These are phyloP conservation scores for Dolichallabes microphthalmus DNA, from an alignment of 2,113 vertebrate genomes.

Conservation along the genomic window DNA sequence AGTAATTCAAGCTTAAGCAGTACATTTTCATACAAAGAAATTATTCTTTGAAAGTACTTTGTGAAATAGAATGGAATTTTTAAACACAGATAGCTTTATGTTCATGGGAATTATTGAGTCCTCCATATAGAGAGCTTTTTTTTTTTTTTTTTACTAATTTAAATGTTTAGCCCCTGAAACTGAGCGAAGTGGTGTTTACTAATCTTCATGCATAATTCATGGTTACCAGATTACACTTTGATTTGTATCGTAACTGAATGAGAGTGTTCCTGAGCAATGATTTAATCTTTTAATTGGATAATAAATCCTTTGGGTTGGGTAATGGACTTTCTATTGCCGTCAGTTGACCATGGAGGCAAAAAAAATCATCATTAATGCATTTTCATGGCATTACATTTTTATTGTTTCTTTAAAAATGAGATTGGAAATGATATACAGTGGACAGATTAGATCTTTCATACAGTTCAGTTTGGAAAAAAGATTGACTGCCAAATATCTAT, in stretches of 20 bases:
- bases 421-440: not conserved
- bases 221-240: constrained; percentile 42
- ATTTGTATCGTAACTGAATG: constrained; percentile 50
- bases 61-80: constrained; percentile 24
- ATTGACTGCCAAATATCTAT: not conserved
- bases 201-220: constrained; percentile 49
- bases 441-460: not conserved
- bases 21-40: constrained; percentile 15
- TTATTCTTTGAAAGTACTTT: constrained; percentile 22
- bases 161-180: constrained; percentile 39
- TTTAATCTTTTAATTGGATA: constrained; percentile 57
- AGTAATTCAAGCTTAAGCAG: not conserved
- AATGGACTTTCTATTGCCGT: constrained; percentile 40
- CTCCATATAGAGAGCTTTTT: constrained; percentile 34
- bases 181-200: constrained; percentile 42
- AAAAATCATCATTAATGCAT: constrained; percentile 27
- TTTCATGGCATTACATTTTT: constrained; percentile 33
- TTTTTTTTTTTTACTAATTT: not conserved
- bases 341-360: constrained; percentile 42
- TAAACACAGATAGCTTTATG: constrained; percentile 11
- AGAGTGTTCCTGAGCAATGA: constrained; percentile 38
- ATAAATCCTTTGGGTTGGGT: constrained; percentile 50
- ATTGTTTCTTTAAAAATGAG: not conserved
- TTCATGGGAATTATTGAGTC: constrained; percentile 39
- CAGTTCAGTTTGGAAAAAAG: not conserved